Evolutionary conservation across 2,113 vertebrate species (phyloP).

Genomic region (Marcusenius ussheri): DNA sequence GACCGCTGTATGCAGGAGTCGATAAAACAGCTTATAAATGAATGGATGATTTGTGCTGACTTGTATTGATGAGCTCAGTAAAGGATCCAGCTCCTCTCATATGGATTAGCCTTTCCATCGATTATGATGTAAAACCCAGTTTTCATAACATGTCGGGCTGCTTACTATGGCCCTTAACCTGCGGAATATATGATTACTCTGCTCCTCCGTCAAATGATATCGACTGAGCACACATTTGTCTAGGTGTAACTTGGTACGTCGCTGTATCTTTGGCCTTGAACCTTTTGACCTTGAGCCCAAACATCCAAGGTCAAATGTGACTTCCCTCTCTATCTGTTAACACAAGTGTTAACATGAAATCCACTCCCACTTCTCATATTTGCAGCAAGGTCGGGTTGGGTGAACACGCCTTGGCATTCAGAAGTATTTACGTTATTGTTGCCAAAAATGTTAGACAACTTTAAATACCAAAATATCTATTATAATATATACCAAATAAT

Average conservation of each 20-base stretch:
- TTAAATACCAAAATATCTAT: neutral
- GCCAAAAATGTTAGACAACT: neutral
- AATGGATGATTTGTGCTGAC: neutral
- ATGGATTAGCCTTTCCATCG: neutral
- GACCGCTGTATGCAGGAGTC: neutral
- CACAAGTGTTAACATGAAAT: neutral
- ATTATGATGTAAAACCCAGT: constrained; percentile 7
- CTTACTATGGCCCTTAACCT: neutral
- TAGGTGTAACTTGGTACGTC: neutral
- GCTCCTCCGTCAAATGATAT: neutral
- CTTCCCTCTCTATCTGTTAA: neutral
- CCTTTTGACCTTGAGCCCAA: neutral
- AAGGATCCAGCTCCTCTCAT: neutral
- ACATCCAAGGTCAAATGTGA: neutral
- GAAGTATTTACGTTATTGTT: neutral
- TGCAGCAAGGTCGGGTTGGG: neutral
- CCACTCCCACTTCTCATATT: neutral
- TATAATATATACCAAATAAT: neutral
- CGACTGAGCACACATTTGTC: neutral
- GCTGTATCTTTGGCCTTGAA: neutral
- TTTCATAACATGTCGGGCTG: neutral
- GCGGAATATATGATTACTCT: neutral
- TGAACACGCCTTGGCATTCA: neutral
- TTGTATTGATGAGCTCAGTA: neutral
- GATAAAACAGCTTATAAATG: neutral